Evolutionary conservation across 2,888 invertebrate genomes (phyloP).

Genomic region (Caenorhabditis afra): DNA sequence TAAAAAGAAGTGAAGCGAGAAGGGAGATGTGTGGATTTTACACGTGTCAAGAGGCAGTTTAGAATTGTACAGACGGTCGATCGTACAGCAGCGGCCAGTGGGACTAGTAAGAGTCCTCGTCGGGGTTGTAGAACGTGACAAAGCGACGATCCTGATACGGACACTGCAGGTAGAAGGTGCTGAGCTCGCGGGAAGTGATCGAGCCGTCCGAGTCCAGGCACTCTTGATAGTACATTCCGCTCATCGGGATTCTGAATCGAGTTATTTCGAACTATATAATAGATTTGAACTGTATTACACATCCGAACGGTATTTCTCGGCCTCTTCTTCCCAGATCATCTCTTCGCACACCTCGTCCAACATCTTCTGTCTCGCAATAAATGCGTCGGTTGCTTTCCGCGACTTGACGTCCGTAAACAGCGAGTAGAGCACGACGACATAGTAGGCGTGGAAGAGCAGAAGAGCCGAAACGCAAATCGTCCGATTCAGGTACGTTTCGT

Average conservation of each 20-base stretch:
- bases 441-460: conserved; percentile 25
- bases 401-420: conserved; percentile 9
- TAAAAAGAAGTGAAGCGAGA: too few species aligned
- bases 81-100: neutral
- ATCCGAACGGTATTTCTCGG: conserved; percentile 4
- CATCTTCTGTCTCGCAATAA: conserved; percentile 29
- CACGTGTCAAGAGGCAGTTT: too few species aligned
- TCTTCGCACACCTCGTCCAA: conserved; percentile 49
- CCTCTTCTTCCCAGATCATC: conserved; percentile 43
- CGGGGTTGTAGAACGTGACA: conserved; percentile 29
- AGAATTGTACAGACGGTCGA: too few species aligned
- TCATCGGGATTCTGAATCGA: neutral
- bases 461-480: conserved; percentile 7
- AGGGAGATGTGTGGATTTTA: too few species aligned
- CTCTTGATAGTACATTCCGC: conserved; percentile 7
- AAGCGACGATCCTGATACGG: conserved; percentile 4
- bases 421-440: conserved; percentile 3
- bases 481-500: neutral
- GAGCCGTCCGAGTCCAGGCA: conserved; percentile 12
- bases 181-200: conserved; percentile 5
- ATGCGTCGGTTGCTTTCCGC: conserved; percentile 12
- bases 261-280: too few species aligned
- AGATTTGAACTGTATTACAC: neutral
- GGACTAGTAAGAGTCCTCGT: conserved; percentile 10
- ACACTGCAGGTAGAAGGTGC: neutral